A percentile compares a stretch with the other conserved stretches of the same genome.
phyloP scores from a whole-genome alignment of 2,113 vertebrate species.

The Euleptes europaea region DNA sequence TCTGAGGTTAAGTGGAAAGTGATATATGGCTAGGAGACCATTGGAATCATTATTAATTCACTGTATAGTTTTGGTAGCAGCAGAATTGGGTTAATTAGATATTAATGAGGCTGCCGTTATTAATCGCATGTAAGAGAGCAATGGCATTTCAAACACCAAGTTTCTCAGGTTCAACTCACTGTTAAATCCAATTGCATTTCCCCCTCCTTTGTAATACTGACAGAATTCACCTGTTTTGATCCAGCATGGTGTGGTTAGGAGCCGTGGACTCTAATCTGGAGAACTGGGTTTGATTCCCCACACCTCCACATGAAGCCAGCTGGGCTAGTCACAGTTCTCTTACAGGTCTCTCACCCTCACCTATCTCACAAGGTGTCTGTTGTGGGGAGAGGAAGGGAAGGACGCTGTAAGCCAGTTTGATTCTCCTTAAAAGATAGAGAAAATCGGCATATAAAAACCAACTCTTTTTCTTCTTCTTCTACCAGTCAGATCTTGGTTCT shows the following conservation, averaged over 20 bases:
- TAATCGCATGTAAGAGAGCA: not conserved
- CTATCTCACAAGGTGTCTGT: too few species aligned
- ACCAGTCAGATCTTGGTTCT: not conserved
- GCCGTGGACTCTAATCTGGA: too few species aligned
- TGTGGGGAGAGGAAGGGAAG: too few species aligned
- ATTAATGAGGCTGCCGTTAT: not conserved
- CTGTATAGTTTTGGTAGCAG: not conserved
- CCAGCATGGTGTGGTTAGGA: too few species aligned
- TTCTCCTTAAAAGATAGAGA: too few species aligned
- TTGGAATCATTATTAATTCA: slow-evolving; percentile 5
- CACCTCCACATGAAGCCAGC: too few species aligned
- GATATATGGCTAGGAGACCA: not conserved
- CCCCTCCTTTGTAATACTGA: not conserved
- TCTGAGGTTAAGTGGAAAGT: not conserved
- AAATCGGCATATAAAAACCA: too few species aligned
- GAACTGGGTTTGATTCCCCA: too few species aligned
- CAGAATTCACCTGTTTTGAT: not conserved
- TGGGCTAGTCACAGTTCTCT: too few species aligned
- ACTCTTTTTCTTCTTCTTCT: too few species aligned
- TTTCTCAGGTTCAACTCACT: not conserved
- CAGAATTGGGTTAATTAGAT: not conserved
- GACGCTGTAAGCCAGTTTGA: too few species aligned
- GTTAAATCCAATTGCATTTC: not conserved
- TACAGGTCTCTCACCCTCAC: too few species aligned
- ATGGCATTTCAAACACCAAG: not conserved